Evolutionary conservation across 2,797 vertebrate species (phyloP), one percentile per base, ranked within the genome.

Genomic region (Melanotaenia boesemani): DNA sequence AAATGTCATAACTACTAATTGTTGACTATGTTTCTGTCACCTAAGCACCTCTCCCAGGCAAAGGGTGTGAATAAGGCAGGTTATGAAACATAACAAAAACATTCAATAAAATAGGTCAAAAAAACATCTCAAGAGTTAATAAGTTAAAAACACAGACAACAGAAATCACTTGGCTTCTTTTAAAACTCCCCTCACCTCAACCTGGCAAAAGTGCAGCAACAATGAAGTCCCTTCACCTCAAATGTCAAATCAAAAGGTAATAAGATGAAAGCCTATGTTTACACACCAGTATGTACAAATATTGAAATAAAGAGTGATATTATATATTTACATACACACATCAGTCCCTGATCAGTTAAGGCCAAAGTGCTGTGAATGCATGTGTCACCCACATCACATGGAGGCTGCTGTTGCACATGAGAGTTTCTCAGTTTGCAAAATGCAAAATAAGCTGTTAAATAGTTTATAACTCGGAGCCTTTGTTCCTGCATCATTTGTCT

Each of bases 311-410:
- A 91, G 77, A 82, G 82, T 85, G 79, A 88, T 84, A 86, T 85
- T 79, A 72, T 77, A 81, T 92, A 92, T 91, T 87, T 91, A 91
- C 87, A 94, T 61, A 91, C 86, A 90, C 86, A 90, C 82, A 82
- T 89, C 91, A 91, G 92, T 95, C 93, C 94, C 95, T 94, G 94
- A 95, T 94, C 87, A 81, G 81, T 94, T 95, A 95, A 95, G 94
- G 95, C 94, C 93, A 91, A 93, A 94, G 93, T 93, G 91, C 89
- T 88, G 81, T 71, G 63, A 79, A 77, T 80, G 86, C 84, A 75
- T 66, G 46, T 57, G 41, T 69, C 68, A 79, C 81, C 82, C 82
- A 84, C 86, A 61, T 83, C 77, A 72, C 84, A 60, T 77, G 89
- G 52, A 84, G 85, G 88, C 89, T 87, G 87, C 89, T 82, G 83